Evolutionary conservation across 2,888 invertebrate genomes (phyloP).

Genomic region (Meloe dianella): DNA sequence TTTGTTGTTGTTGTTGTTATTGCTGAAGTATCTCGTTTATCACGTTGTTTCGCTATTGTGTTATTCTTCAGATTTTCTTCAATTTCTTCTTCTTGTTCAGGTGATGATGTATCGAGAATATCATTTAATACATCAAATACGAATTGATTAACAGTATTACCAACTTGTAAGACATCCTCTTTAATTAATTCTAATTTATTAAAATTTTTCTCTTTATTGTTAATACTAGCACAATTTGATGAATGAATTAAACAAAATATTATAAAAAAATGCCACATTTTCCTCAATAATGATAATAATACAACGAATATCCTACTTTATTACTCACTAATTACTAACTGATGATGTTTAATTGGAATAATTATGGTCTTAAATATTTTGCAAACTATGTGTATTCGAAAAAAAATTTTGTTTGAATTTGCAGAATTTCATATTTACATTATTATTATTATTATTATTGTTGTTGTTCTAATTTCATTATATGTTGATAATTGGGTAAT

Average conservation of each 20-base stretch:
- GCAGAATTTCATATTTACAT: constrained; percentile 12
- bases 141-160: constrained; percentile 23
- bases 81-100: constrained; percentile 8
- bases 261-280: constrained; percentile 2
- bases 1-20: constrained; percentile 10
- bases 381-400: not conserved
- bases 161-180: constrained; percentile 23
- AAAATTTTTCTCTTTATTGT: not conserved
- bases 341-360: not conserved
- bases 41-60: not conserved
- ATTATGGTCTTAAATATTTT: not conserved
- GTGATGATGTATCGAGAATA: constrained; percentile 12
- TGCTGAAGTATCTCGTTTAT: constrained; percentile 14
- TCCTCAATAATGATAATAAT: not conserved
- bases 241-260: not conserved
- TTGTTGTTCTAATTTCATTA: constrained; percentile 9
- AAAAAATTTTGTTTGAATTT: constrained; percentile 9
- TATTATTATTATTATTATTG: constrained; percentile 8
- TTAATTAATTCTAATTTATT: constrained; percentile 21
- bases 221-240: constrained; percentile 1
- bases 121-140: constrained; percentile 23
- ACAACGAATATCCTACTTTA: not conserved
- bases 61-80: constrained; percentile 17
- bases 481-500: constrained; percentile 10
- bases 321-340: not conserved